Conservation (phyloP, 53 echinoderm and acorn worm species). For the Stichopus horrens region DNA sequence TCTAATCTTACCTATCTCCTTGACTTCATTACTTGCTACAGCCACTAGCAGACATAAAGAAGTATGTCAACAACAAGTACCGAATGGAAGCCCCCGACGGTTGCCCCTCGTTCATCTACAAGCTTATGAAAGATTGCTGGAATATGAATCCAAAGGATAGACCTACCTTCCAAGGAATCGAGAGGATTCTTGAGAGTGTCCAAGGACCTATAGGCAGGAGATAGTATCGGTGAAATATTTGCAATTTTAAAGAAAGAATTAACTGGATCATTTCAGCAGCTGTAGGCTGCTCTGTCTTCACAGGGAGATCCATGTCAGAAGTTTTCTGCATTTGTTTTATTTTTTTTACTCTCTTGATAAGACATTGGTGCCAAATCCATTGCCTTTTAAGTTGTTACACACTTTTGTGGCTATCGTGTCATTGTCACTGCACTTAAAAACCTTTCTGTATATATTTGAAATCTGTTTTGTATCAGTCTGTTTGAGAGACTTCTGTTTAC, state of each 20-base stretch:
- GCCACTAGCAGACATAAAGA: conserved; percentile 84
- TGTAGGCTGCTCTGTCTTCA: background rate
- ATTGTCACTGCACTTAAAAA: too few relatives aligned
- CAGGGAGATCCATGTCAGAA: background rate
- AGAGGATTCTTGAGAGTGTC: conserved; percentile 49
- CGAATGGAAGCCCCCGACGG: conserved; percentile 94
- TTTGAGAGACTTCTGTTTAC: too few relatives aligned
- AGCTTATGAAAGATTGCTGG: conserved; percentile 91
- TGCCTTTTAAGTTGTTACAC: background rate
- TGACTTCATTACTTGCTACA: conserved; percentile 65
- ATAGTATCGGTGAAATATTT: conserved; percentile 14
- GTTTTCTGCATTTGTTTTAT: background rate
- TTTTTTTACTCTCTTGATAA: background rate
- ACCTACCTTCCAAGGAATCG: conserved; percentile 69
- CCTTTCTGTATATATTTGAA: too few relatives aligned
- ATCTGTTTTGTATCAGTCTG: too few relatives aligned
- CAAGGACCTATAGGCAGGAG: conserved; percentile 9
- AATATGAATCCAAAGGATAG: conserved; percentile 73
- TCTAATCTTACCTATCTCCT: background rate
- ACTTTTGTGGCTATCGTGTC: background rate
- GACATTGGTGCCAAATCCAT: conserved; percentile 7
- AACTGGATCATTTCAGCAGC: background rate
- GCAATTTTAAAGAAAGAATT: background rate
- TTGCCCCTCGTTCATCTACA: conserved; percentile 84
- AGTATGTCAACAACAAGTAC: conserved; percentile 85